Base-by-base conservation (phyloP, 2,888 invertebrate genomes). In the Tipula helvola region DNA sequence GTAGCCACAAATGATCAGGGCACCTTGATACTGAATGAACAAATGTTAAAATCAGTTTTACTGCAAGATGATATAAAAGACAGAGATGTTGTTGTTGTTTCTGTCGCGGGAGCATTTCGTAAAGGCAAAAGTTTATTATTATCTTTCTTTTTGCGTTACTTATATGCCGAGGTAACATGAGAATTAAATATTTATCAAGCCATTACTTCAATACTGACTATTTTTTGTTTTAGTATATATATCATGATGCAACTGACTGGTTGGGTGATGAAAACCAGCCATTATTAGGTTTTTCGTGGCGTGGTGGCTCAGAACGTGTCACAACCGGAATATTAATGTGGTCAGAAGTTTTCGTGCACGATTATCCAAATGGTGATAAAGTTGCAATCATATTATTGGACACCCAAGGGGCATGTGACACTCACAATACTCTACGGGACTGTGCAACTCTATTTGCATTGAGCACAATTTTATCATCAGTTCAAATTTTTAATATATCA, bases 401-500 rank as follows among this genome's bases (percentile, higher is more conserved):
- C 92, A 99, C 99, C 5, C 99, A 99, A 92, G 97, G 99, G 88
- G 97, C 99, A 36, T 99, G 99, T 93, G 99, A 99, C 93, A 98
- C 97, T 91, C 96, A 98, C 92, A 98, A 98, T 87, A 99, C 99
- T 2, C 98, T 99, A 12, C 95, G 97, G 88, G 99, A 99, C 92
- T 98, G 98, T 92, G 99, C 99, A 44, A 99, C 99, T 1, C 97
- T 99, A 86, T 99, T 99, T 93, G 99, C 99, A 0, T 93, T 99
- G 16, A 98, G 98, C 92, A 99, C 99, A 84, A 98, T 99, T 99
- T 93, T 99, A 87, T 98, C 98, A 87, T 99, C 99, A 4, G 97
- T 99, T 87, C 98, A 98, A 93, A 96, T 98, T 87, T 99, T 97
- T 92, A 99, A 99, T 93, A 93, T 99, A 88, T 97, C 97, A 87